phyloP scores from a whole-genome alignment of 2,113 vertebrate species.

The Hylia prasina region DNA sequence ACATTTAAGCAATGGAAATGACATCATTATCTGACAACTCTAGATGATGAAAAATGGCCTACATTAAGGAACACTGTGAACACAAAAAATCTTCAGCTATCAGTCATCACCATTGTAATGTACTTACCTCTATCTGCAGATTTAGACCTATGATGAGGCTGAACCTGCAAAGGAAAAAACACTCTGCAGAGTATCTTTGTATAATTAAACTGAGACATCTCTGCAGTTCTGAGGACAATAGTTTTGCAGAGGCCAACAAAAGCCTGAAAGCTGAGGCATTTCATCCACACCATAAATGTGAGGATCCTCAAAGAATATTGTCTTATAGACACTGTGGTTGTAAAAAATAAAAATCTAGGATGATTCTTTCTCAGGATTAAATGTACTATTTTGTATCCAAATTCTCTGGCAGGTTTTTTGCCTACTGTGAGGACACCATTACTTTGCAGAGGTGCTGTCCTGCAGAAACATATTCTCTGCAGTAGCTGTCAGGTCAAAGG shows the following conservation, averaged over 20 bases:
- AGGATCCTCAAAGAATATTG: neutral
- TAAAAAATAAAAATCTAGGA: neutral
- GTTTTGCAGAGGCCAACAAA: neutral
- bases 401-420: neutral
- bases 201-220: conserved; percentile 62
- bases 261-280: conserved; percentile 11
- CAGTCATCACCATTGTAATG: conserved; percentile 64
- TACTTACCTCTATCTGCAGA: conserved; percentile 57
- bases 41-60: conserved; percentile 72
- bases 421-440: neutral
- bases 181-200: conserved; percentile 38
- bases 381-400: neutral
- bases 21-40: conserved; percentile 69
- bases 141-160: conserved; percentile 19
- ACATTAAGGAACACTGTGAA: conserved; percentile 71
- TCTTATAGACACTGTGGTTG: neutral
- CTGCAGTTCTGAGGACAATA: neutral
- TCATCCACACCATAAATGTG: neutral
- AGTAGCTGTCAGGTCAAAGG: neutral
- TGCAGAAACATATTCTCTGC: neutral
- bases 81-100: conserved; percentile 59
- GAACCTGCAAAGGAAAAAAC: conserved; percentile 10
- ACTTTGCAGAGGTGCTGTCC: neutral
- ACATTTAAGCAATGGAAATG: conserved; percentile 72
- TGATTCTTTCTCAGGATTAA: neutral